Conservation (phyloP, 1,140 invertebrate genomes). For the Cherax destructor region DNA sequence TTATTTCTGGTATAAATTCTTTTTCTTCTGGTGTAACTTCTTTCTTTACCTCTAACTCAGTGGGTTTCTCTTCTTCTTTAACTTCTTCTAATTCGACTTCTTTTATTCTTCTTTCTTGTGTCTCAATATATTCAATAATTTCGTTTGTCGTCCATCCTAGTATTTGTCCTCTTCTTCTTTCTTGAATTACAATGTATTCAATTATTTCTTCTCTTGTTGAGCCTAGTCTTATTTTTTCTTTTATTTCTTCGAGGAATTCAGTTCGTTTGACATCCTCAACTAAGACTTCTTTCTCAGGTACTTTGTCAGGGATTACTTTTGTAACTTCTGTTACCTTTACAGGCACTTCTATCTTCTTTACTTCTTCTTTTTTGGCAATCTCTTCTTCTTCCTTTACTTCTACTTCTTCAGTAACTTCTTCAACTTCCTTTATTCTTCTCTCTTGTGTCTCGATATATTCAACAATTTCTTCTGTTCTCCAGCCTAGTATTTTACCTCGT, state of each 20-base stretch:
- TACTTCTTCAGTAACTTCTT: background rate
- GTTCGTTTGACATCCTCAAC: background rate
- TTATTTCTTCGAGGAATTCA: background rate
- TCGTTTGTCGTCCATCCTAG: background rate
- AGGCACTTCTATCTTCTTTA: background rate
- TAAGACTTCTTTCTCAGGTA: background rate
- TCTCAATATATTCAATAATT: background rate
- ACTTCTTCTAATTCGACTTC: background rate
- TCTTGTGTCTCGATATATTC: background rate
- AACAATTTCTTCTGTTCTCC: background rate
- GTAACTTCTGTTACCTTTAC: background rate
- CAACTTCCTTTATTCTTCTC: background rate
- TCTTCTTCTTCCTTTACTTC: background rate
- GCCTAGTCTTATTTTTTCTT: background rate
- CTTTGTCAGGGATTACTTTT: background rate
- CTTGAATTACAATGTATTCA: background rate
- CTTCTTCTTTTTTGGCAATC: background rate
- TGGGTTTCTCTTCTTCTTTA: background rate
- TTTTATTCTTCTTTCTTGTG: background rate
- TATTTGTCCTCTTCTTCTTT: background rate
- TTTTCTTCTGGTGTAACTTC: constrained; percentile 31
- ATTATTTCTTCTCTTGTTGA: background rate
- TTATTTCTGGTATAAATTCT: background rate
- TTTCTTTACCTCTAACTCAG: background rate
- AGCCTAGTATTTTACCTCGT: background rate